A percentile compares a stretch with the other conserved stretches of the same genome.
Conservation (phyloP, 2,113 vertebrate species). For the Sminthopsis crassicaudata region DNA sequence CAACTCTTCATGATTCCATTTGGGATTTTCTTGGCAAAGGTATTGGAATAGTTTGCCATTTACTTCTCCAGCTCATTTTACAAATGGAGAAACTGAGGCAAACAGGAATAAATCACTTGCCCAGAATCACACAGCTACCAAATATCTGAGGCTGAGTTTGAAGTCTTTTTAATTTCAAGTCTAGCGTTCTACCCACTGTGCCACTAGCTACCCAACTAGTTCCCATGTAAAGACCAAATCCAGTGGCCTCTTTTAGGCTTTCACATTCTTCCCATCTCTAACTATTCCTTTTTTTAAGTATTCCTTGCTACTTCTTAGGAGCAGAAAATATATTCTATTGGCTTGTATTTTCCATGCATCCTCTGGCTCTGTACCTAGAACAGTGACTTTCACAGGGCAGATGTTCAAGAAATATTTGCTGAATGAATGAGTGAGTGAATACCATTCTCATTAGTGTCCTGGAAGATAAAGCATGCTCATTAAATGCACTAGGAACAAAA, state of each 20-base stretch:
- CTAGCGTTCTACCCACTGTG: too few relatives aligned
- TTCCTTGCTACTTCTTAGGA: background rate
- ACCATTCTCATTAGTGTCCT: background rate
- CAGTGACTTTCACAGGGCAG: background rate
- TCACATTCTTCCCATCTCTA: background rate
- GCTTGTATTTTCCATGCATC: background rate
- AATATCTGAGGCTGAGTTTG: too few relatives aligned
- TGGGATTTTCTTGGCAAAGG: background rate
- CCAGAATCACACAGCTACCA: too few relatives aligned
- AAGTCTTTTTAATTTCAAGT: too few relatives aligned
- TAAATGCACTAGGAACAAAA: background rate
- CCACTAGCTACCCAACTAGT: too few relatives aligned
- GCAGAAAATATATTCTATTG: background rate
- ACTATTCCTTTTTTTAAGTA: background rate
- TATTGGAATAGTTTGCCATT: background rate
- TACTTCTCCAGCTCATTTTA: background rate
- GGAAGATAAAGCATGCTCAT: background rate
- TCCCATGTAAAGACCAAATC: background rate
- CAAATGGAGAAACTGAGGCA: background rate
- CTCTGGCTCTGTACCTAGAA: background rate
- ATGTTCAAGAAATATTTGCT: background rate
- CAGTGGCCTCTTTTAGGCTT: background rate
- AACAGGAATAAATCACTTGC: background rate
- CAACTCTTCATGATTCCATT: too few relatives aligned
- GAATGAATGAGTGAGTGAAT: constrained; percentile 10